A percentile compares a stretch with the other conserved stretches of the same genome.
Evolutionary conservation across 1,140 invertebrate genomes (phyloP).

Genomic region (Eurosta solidaginis): DNA sequence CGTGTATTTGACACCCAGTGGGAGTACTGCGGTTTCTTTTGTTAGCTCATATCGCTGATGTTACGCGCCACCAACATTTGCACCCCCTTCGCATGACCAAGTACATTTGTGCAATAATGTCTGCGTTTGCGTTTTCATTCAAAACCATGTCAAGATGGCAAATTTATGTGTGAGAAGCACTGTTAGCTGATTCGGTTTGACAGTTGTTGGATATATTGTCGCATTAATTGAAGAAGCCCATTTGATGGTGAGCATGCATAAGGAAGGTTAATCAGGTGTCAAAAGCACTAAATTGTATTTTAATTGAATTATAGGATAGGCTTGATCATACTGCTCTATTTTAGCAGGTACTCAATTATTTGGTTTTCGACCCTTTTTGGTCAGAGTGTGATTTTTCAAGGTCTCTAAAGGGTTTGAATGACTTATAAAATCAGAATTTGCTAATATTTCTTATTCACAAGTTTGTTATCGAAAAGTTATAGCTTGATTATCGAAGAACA

Average conservation of each 20-base stretch:
- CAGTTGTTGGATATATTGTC: conserved; percentile 14
- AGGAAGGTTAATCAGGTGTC: neutral
- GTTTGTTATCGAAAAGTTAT: too few relatives aligned
- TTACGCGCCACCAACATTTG: neutral
- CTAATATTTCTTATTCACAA: too few relatives aligned
- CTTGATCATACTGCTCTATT: too few relatives aligned
- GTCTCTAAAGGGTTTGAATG: too few relatives aligned
- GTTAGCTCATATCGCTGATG: neutral
- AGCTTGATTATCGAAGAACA: too few relatives aligned
- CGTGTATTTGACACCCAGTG: neutral
- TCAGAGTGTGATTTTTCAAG: too few relatives aligned
- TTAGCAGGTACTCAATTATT: too few relatives aligned
- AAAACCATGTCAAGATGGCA: conserved; percentile 27
- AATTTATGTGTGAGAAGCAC: conserved; percentile 12
- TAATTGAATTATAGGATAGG: neutral
- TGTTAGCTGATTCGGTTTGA: neutral
- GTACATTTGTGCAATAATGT: neutral
- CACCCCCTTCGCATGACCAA: too few relatives aligned
- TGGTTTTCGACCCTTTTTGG: too few relatives aligned
- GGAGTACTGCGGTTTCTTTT: neutral
- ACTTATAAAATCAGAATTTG: too few relatives aligned
- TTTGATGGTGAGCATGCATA: neutral
- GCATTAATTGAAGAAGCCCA: conserved; percentile 10
- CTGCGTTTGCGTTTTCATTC: conserved; percentile 14
- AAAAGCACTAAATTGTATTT: neutral